phyloP scores from a whole-genome alignment of 2,113 vertebrate genomes.

The Grammomys surdaster region DNA sequence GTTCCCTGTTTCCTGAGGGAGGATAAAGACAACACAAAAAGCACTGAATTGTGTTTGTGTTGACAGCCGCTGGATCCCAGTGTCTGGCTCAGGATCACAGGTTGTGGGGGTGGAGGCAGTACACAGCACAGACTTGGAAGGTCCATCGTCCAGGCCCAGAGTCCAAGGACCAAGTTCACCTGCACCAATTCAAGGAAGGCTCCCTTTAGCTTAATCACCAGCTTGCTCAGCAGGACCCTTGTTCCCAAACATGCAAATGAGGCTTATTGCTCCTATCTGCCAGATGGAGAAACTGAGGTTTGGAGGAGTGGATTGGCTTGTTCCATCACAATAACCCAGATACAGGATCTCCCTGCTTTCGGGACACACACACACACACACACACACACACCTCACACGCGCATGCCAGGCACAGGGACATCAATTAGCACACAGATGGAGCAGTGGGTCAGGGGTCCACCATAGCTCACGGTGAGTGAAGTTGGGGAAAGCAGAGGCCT shows the following conservation, averaged over 20 bases:
- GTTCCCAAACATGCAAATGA: not conserved
- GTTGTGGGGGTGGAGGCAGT: constrained; percentile 28
- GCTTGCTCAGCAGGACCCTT: not conserved
- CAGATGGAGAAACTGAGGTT: constrained; percentile 32
- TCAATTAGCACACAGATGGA: not conserved
- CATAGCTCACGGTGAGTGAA: not conserved
- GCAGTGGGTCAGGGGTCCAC: not conserved
- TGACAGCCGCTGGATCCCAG: constrained; percentile 72
- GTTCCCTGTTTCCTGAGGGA: constrained; percentile 56
- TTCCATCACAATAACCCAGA: not conserved
- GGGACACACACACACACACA: not conserved
- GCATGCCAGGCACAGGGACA: not conserved
- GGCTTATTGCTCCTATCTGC: not conserved
- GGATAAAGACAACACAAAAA: constrained; percentile 49
- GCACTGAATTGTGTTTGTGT: constrained; percentile 66
- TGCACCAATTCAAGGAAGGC: not conserved
- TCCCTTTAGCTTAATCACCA: not conserved
- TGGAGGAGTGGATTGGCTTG: not conserved
- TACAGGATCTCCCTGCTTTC: not conserved
- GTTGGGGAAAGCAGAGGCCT: too few relatives aligned
- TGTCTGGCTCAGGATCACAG: constrained; percentile 73
- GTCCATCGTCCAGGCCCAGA: not conserved
- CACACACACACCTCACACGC: not conserved
- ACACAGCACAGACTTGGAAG: not conserved
- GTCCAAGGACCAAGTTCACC: not conserved